Base-by-base conservation (phyloP, 2,888 invertebrate genomes). In the Cepaea hortensis region DNA sequence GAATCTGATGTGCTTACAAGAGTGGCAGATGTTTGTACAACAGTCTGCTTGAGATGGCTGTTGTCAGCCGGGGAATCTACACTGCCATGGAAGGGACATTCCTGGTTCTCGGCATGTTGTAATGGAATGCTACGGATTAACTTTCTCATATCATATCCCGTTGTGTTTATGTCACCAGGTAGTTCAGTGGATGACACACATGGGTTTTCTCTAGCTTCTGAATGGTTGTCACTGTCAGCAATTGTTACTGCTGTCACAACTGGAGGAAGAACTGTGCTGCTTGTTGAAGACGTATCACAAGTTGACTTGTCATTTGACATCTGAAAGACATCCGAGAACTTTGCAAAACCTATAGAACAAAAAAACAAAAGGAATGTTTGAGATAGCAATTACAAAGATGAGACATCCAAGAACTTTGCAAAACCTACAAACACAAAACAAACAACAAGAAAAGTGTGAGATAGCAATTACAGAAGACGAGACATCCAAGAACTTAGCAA, bases 331-430 rank as follows among this genome's bases (percentile, higher is more conserved):
- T 86, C 86, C 35, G 86, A 83, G 70, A 86, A 86, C 62, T 79
- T 86, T 61, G 86, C 86, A 79, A 86, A 86, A 48, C 86, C 86
- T 86, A 81, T n/a, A 75, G 23, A 7, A 18, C 46, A 50, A 35
- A 84, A 23, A 73, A 5, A 73, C 11, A 73, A 73, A 73, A 35
- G 35, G 35, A 35, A 35, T 35, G 35, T 35, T 35, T 35, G 35
- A 35, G 35, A 35, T 35, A 35, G 35, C 35, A 35, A 35, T 35
- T 35, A 35, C 35, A 35, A 35, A 35, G 35, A 35, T 1, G 79
- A 86, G 61, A 86, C 61, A 48, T 86, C 86, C 35, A 83, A 83
- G 70, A 86, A 86, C 62, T 79, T 86, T 61, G 86, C 86, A 79
- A 86, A 86, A 48, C 86, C 86, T 86, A 81, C 48, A 75, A 55